These are phyloP conservation scores for Drosophila asahinai DNA, from an alignment of 1,140 invertebrate species.

Conservation along the genomic window DNA sequence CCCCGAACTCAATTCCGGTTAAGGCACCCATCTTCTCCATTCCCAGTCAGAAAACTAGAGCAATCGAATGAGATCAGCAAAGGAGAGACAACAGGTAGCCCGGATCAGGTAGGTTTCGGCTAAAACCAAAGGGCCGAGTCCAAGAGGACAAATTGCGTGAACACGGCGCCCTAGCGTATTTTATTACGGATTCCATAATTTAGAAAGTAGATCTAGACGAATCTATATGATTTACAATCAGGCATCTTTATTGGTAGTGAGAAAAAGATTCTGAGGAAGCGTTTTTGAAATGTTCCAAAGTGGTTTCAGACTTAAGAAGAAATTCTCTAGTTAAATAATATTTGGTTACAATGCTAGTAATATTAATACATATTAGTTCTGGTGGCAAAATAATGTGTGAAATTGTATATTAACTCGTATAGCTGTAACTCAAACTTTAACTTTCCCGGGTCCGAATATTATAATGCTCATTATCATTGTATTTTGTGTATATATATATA, in stretches of 20 bases:
- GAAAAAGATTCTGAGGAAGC: neutral
- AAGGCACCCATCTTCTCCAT: slow-evolving; percentile 21
- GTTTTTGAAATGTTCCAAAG: neutral
- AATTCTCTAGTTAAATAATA: no score
- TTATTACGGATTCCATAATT: slow-evolving; percentile 46
- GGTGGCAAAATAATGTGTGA: no score
- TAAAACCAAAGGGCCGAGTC: slow-evolving; percentile 8
- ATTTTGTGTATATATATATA: no score
- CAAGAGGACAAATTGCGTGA: slow-evolving; percentile 46
- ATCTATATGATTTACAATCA: slow-evolving; percentile 10
- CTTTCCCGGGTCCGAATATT: no score
- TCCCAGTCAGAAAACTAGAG: slow-evolving; percentile 52
- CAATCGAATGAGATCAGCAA: slow-evolving; percentile 29
- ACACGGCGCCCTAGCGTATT: slow-evolving; percentile 38
- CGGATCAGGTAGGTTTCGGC: slow-evolving; percentile 39
- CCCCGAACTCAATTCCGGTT: slow-evolving; percentile 63
- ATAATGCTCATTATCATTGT: no score
- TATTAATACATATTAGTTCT: no score
- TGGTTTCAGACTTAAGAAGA: neutral
- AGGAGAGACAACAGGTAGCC: slow-evolving; percentile 41
- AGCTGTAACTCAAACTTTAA: no score
- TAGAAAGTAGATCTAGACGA: slow-evolving; percentile 15
- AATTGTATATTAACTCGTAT: no score
- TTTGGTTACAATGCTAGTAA: no score
- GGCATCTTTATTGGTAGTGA: neutral